A percentile compares a stretch with the other conserved stretches of the same genome.
phyloP scores from a whole-genome alignment of 2,888 invertebrate genomes.

The Stenodera caucasica region DNA sequence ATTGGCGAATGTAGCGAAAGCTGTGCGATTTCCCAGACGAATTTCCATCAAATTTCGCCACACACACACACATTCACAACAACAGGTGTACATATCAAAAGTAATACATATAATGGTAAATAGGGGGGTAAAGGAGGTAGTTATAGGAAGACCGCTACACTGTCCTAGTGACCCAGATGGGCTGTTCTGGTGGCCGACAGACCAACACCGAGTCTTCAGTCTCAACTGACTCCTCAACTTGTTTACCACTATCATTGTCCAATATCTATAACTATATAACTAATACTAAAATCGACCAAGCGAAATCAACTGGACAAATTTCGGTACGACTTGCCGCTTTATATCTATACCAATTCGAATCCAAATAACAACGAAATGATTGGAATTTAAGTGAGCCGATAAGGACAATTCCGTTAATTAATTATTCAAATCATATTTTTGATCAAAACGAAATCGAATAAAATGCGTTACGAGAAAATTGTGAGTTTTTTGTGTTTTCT shows the following conservation, averaged over 20 bases:
- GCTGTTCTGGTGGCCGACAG: slow-evolving; percentile 55
- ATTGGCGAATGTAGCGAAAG: no score
- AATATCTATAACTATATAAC: slow-evolving; percentile 13
- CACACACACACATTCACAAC: no score
- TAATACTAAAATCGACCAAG: not conserved
- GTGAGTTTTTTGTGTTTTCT: slow-evolving; percentile 43
- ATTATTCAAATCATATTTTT: no score
- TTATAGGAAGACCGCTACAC: slow-evolving; percentile 53
- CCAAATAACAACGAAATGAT: not conserved
- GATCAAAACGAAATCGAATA: slow-evolving; percentile 21
- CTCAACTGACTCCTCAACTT: slow-evolving; percentile 44
- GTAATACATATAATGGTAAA: not conserved
- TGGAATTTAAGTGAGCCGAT: no score
- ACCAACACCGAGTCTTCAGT: slow-evolving; percentile 48
- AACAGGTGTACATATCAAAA: not conserved
- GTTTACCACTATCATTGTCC: slow-evolving; percentile 15
- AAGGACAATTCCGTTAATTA: no score
- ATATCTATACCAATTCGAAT: not conserved
- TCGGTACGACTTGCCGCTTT: not conserved
- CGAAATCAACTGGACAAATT: not conserved
- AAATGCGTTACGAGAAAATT: slow-evolving; percentile 42
- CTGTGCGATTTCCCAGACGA: not conserved
- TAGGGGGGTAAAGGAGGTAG: slow-evolving; percentile 42
- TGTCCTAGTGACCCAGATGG: slow-evolving; percentile 56
- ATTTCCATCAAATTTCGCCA: not conserved